phyloP scores from a whole-genome alignment of 2,888 invertebrate genomes.

The Crocallis elinguaria region DNA sequence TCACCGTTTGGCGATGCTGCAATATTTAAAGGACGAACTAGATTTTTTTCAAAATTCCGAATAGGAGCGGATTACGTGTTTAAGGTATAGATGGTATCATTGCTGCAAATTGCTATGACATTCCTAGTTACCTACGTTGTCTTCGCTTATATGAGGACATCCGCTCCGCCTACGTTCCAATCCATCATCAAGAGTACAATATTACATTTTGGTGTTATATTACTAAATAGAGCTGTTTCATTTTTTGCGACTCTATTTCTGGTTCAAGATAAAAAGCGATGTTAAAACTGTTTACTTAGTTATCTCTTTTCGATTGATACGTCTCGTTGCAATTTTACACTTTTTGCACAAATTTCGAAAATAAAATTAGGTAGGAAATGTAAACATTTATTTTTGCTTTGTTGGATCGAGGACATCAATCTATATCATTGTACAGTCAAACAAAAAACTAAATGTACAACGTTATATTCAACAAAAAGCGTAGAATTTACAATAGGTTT shows the following conservation, averaged over 20 bases:
- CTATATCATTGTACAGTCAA: no score
- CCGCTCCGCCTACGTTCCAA: constrained; percentile 67
- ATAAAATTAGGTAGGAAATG: constrained; percentile 25
- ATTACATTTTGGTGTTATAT: constrained; percentile 36
- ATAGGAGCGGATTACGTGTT: constrained; percentile 40
- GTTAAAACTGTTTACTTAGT: constrained; percentile 11
- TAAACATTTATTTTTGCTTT: constrained; percentile 25
- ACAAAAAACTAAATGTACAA: no score
- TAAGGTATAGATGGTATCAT: constrained; percentile 66
- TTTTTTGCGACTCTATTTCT: constrained; percentile 21
- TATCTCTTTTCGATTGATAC: constrained; percentile 20
- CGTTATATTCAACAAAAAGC: constrained; percentile 24
- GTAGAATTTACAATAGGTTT: constrained; percentile 7
- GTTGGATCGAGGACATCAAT: constrained; percentile 14
- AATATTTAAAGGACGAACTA: not conserved
- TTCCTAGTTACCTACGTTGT: constrained; percentile 64
- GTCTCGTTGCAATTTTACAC: constrained; percentile 14
- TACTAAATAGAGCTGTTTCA: constrained; percentile 23
- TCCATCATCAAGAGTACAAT: constrained; percentile 49
- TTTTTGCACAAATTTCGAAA: constrained; percentile 25
- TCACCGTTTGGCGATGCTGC: no score
- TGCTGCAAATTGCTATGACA: constrained; percentile 70
- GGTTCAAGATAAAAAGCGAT: constrained; percentile 9
- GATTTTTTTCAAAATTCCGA: not conserved
- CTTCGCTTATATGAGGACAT: constrained; percentile 78